Percentiles rank a stretch among this genome's conserved stretches.
These are phyloP conservation scores for Leucophenga varia DNA, from an alignment of 1,140 invertebrate genomes.

Conservation along the genomic window DNA sequence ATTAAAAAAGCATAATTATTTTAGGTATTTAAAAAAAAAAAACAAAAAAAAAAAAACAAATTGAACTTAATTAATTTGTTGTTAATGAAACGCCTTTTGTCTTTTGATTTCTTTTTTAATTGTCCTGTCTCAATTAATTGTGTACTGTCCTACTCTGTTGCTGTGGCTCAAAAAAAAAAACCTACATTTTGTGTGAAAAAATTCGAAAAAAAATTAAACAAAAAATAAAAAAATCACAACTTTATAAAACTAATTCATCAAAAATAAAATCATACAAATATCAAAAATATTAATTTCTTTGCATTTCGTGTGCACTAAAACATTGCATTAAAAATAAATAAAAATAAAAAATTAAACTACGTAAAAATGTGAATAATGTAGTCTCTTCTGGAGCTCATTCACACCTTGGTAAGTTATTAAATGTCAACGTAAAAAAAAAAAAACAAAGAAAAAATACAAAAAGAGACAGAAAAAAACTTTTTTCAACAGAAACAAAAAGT, in stretches of 20 bases:
- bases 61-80: slow-evolving; percentile 44
- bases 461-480: slow-evolving; percentile 17
- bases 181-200: slow-evolving; percentile 43
- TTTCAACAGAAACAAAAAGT: slow-evolving; percentile 2
- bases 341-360: slow-evolving; percentile 34
- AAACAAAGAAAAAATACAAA: slow-evolving; percentile 25
- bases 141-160: slow-evolving; percentile 62
- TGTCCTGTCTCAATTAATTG: slow-evolving; percentile 62
- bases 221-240: slow-evolving; percentile 25
- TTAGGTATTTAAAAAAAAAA: slow-evolving; percentile 9
- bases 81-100: slow-evolving; percentile 53
- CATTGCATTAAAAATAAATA: slow-evolving; percentile 14
- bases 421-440: slow-evolving; percentile 10
- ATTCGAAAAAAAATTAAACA: slow-evolving; percentile 24
- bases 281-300: slow-evolving; percentile 30
- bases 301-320: slow-evolving; percentile 33
- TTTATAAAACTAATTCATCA: slow-evolving; percentile 28
- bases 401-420: slow-evolving; percentile 85
- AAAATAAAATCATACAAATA: slow-evolving; percentile 26
- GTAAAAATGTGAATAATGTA: slow-evolving; percentile 60
- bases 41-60: slow-evolving; percentile 19
- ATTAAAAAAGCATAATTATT: slow-evolving; percentile 3
- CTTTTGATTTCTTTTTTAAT: slow-evolving; percentile 55
- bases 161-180: slow-evolving; percentile 64
- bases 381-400: slow-evolving; percentile 96